Evolutionary conservation across 2,113 vertebrate species (phyloP), one percentile per base, ranked within the genome.

Genomic region (Semnornis frantzii): DNA sequence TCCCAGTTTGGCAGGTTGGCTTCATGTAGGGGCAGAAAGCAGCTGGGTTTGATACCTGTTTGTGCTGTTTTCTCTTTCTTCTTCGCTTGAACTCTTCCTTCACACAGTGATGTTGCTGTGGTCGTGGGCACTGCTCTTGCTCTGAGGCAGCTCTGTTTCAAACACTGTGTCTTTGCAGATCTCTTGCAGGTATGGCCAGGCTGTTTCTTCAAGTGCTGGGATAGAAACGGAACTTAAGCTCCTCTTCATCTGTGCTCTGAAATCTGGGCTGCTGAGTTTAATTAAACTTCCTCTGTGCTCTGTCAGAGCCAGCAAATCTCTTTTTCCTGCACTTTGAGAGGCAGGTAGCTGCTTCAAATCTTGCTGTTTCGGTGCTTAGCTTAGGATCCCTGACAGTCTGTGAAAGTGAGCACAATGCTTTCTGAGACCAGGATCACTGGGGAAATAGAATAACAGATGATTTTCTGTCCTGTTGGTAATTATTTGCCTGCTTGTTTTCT

Each of bases 351-450:
- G 6, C 81, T 73, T 59, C 75, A 8, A 5, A 17, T 15, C 60
- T n/a, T 19, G 19, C 60, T 25, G 19, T 7, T 42, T 12, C 6
- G 12, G 25, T 25, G 74, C 64, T 76, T 10, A 15, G 55, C 55
- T 60, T 52, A 2, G 42, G n/a, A 24, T 83, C 15, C 9, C 50
- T 3, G 24, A 3, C 15, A 24, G 8, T 24, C 9, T 15, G 21
- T 34, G 6, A 19, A 57, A 19, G 6, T 0, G 4, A 21, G 28
- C 8, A 0, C 0, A 16, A 12, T 33, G 34, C 52, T 66, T 50
- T 33, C 27, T 1, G 1, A 33, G 60, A 12, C 15, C 54, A 15
- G 85, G 68, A 10, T 15, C 0, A 0, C 54, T 48, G 64, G 27
- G 15, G 23, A 24, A 46, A 12, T 5, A 3, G 54, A 12, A 7